phyloP scores from a whole-genome alignment of 2,888 invertebrate species.

The Aspidiotus rigidus region DNA sequence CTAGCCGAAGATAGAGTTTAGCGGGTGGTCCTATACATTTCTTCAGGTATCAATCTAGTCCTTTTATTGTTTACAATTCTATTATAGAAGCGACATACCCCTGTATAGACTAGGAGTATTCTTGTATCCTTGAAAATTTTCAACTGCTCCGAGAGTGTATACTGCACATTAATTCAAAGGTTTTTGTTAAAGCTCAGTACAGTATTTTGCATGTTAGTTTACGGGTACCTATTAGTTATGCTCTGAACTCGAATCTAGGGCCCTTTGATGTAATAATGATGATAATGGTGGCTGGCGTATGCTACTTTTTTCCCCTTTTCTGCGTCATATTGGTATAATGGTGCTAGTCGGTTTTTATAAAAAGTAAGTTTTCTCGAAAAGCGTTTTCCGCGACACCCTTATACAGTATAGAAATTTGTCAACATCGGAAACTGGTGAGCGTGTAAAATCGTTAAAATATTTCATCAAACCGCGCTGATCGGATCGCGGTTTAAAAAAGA shows the following conservation, averaged over 20 bases:
- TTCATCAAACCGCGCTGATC: background rate
- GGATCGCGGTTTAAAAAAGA: background rate
- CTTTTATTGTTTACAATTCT: slow-evolving; percentile 25
- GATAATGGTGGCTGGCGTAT: slow-evolving; percentile 1
- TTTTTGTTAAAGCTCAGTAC: background rate
- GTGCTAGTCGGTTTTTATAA: background rate
- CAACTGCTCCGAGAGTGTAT: background rate
- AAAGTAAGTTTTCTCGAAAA: background rate
- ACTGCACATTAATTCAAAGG: slow-evolving; percentile 10
- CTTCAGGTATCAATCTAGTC: slow-evolving; percentile 32
- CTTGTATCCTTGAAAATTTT: slow-evolving; percentile 6
- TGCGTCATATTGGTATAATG: too few relatives aligned
- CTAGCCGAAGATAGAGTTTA: slow-evolving; percentile 26
- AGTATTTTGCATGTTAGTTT: slow-evolving; percentile 12
- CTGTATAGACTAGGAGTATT: slow-evolving; percentile 1
- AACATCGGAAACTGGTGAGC: slow-evolving; percentile 9
- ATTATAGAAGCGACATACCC: background rate
- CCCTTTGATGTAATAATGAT: background rate
- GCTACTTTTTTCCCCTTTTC: background rate
- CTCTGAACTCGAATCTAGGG: background rate
- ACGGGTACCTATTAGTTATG: slow-evolving; percentile 7
- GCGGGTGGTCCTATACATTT: slow-evolving; percentile 30
- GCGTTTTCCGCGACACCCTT: background rate
- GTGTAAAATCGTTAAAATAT: slow-evolving; percentile 14
- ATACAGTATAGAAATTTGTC: slow-evolving; percentile 16